Evolutionary conservation across 2,888 invertebrate species (phyloP).

Genomic region (Augochlorella aurata): DNA sequence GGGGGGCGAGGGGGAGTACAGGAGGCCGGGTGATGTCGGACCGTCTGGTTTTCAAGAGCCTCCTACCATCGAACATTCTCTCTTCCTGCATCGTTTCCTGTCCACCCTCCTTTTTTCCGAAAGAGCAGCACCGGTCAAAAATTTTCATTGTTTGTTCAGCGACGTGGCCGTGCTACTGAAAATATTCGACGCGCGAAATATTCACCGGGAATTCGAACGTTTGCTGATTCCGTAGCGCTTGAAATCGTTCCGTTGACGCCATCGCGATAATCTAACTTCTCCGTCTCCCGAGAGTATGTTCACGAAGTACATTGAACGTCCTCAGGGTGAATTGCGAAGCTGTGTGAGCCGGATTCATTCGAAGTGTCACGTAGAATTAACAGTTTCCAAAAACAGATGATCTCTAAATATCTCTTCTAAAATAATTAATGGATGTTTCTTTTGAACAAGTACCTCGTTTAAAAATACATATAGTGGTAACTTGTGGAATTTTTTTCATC

Average conservation of each 20-base stretch:
- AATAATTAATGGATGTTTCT: background rate
- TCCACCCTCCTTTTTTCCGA: slow-evolving; percentile 9
- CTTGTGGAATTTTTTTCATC: background rate
- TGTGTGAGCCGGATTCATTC: background rate
- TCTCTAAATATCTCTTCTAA: background rate
- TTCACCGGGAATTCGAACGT: background rate
- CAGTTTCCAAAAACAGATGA: background rate
- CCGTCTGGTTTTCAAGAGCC: slow-evolving; percentile 44
- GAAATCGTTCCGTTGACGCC: background rate
- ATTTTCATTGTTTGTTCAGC: slow-evolving; percentile 32
- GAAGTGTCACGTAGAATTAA: background rate
- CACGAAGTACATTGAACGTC: background rate
- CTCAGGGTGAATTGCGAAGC: background rate
- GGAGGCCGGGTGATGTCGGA: slow-evolving; percentile 10
- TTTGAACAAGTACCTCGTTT: background rate
- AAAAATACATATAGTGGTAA: background rate
- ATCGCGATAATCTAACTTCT: background rate
- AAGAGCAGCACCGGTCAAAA: slow-evolving; percentile 12
- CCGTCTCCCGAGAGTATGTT: no score
- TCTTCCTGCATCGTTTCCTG: slow-evolving; percentile 21
- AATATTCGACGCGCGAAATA: slow-evolving; percentile 24
- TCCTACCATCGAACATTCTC: slow-evolving; percentile 12
- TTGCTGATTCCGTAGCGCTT: background rate
- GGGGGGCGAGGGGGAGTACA: background rate
- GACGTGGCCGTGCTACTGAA: slow-evolving; percentile 8